A percentile compares a stretch with the other conserved stretches of the same genome.
Evolutionary conservation across 2,113 vertebrate genomes (phyloP).

Genomic region (Syngnathus typhle): DNA sequence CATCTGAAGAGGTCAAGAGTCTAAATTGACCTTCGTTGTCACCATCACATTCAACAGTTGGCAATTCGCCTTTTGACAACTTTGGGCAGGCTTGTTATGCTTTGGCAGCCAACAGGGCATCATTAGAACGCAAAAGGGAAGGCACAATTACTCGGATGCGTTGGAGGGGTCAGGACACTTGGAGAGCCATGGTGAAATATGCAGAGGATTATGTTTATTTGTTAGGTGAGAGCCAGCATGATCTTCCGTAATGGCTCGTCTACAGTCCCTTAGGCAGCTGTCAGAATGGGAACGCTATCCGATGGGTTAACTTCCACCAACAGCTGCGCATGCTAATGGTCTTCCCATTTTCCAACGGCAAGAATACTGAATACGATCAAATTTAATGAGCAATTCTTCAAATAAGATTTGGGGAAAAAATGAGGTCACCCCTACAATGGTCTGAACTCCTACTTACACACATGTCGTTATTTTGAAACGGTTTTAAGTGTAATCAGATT

Average conservation of each 20-base stretch:
- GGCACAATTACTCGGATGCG: neutral
- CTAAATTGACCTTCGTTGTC: neutral
- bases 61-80: neutral
- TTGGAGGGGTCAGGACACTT: slow-evolving; percentile 7
- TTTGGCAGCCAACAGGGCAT: neutral
- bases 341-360: neutral
- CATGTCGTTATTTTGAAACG: neutral
- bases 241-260: neutral
- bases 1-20: neutral
- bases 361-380: neutral
- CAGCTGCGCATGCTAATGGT: neutral
- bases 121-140: neutral
- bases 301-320: neutral
- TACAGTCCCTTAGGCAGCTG: neutral
- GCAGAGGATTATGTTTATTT: slow-evolving; percentile 5
- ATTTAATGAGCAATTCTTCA: neutral
- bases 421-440: neutral
- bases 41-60: neutral
- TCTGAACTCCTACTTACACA: neutral
- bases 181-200: neutral
- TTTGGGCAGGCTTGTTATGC: neutral
- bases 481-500: no score
- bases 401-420: neutral
- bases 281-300: neutral
- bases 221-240: neutral